Evolutionary conservation across 1,140 invertebrate species (phyloP).

Genomic region (Drosophila melanica): DNA sequence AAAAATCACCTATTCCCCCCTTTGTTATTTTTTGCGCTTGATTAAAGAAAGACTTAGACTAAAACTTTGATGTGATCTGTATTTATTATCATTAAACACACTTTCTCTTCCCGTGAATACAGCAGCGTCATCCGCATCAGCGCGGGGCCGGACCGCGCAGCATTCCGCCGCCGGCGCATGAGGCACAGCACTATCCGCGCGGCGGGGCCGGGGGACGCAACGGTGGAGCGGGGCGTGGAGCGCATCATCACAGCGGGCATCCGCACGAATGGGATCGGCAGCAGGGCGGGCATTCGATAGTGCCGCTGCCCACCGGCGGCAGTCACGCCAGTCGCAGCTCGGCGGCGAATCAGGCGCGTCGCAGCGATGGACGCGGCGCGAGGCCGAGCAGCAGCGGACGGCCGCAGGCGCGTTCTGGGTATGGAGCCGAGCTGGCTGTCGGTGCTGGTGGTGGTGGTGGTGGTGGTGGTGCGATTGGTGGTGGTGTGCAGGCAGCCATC

Average conservation of each 20-base stretch:
- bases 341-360: conserved; percentile 67
- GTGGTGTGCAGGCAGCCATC: conserved; percentile 76
- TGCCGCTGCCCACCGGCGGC: conserved; percentile 72
- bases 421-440: conserved; percentile 54
- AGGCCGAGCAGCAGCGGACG: conserved; percentile 84
- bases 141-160: conserved; percentile 85
- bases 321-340: conserved; percentile 66
- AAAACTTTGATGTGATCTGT: too few species aligned
- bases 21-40: too few species aligned
- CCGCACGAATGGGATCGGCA: conserved; percentile 82
- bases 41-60: too few species aligned
- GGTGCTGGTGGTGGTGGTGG: conserved; percentile 84
- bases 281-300: conserved; percentile 71
- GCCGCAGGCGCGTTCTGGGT: conserved; percentile 84
- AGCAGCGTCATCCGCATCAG: conserved; percentile 85
- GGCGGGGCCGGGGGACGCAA: conserved; percentile 15
- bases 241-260: conserved; percentile 62
- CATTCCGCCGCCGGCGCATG: conserved; percentile 84
- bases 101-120: conserved; percentile 21
- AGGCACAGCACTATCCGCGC: conserved; percentile 66
- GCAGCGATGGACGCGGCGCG: conserved; percentile 68
- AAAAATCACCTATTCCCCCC: too few species aligned
- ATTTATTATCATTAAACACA: neutral
- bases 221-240: conserved; percentile 49
- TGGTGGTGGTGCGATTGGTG: conserved; percentile 61